Percentiles rank a stretch among this genome's conserved stretches.
Conservation (phyloP, 2,797 vertebrate species). For the Meriones psammophilus region DNA sequence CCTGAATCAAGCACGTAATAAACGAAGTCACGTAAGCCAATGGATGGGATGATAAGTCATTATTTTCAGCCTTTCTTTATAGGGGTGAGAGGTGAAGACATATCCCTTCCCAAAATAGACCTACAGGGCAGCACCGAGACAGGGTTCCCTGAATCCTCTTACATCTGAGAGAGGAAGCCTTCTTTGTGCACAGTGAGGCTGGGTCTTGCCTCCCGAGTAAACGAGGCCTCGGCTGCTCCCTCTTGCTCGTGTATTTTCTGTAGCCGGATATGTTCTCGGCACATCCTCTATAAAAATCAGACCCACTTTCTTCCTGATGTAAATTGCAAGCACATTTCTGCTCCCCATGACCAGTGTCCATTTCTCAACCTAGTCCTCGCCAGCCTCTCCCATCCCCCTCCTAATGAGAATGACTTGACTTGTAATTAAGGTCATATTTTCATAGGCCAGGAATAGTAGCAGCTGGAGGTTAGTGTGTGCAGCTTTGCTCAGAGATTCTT, state of each 20-base stretch:
- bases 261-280: constrained; percentile 63
- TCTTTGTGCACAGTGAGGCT: neutral
- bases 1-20: neutral
- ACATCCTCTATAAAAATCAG: constrained; percentile 79
- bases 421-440: constrained; percentile 87
- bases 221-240: neutral
- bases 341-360: constrained; percentile 79
- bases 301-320: constrained; percentile 85
- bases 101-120: neutral
- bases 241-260: constrained; percentile 36
- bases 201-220: neutral
- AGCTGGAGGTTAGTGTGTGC: constrained; percentile 56
- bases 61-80: neutral
- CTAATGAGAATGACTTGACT: constrained; percentile 82
- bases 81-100: neutral
- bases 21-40: neutral
- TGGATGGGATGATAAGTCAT: neutral
- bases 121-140: neutral
- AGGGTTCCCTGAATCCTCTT: neutral
- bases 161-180: neutral
- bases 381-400: constrained; percentile 62
- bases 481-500: constrained; percentile 56
- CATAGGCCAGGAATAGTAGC: constrained; percentile 77
- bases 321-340: constrained; percentile 88
- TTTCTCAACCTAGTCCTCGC: constrained; percentile 71